Conservation (phyloP, 2,113 vertebrate species). For the Erinaceus europaeus region DNA sequence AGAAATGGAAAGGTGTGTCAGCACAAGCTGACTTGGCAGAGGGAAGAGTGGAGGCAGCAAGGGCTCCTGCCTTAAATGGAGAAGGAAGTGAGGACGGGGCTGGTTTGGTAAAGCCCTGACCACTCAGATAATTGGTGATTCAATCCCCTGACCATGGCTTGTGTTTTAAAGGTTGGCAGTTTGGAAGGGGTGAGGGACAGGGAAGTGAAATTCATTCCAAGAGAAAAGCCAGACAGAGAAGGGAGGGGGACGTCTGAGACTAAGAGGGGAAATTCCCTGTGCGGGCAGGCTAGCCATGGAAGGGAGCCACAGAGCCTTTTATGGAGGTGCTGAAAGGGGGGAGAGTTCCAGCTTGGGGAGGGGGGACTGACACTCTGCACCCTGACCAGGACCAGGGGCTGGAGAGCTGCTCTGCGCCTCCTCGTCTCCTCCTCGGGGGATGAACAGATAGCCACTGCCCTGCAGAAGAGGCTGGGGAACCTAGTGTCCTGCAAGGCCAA, state of each 20-base stretch:
- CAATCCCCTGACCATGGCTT: neutral
- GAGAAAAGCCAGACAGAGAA: constrained; percentile 32
- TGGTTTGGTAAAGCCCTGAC: neutral
- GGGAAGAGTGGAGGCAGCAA: neutral
- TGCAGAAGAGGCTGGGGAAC: neutral
- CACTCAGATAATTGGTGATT: neutral
- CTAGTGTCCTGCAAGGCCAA: no score
- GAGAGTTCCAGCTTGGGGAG: neutral
- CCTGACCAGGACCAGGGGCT: rapidly evolving
- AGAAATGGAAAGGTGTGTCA: constrained; percentile 31
- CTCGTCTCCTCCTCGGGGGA: neutral
- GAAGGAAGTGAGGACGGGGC: neutral
- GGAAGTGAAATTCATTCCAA: constrained; percentile 16
- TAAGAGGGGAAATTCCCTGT: neutral
- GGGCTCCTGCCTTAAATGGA: neutral
- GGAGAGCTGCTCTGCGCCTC: neutral
- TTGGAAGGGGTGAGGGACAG: neutral
- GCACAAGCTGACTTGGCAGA: neutral
- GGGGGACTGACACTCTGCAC: rapidly evolving
- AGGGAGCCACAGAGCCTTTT: neutral
- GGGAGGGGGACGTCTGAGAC: neutral
- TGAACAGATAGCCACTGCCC: neutral
- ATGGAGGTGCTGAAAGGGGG: neutral
- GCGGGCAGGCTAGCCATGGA: neutral
- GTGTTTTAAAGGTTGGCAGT: neutral